phyloP scores from a whole-genome alignment of 2,888 invertebrate species.

The Molorchus minor region DNA sequence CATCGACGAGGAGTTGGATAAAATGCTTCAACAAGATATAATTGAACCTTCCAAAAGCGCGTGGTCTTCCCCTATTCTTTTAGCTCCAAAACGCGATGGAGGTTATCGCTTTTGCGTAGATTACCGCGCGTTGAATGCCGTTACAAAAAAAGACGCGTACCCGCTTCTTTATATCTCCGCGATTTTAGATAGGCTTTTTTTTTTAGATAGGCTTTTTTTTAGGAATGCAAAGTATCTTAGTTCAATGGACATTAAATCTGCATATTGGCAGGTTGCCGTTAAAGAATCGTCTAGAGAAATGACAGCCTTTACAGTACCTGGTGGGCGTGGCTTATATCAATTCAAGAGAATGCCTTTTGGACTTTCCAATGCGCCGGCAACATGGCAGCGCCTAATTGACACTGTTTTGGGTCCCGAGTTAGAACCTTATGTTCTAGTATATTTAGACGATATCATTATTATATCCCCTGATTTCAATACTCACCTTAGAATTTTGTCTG shows the following conservation, averaged over 20 bases:
- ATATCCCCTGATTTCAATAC: constrained; percentile 27
- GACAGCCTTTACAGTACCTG: constrained; percentile 19
- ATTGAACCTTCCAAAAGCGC: constrained; percentile 27
- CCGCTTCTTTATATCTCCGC: constrained; percentile 25
- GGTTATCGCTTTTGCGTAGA: constrained; percentile 24
- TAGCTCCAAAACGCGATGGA: constrained; percentile 21
- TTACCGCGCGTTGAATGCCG: constrained; percentile 17
- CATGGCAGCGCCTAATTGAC: constrained; percentile 28
- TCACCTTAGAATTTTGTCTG: constrained; percentile 28
- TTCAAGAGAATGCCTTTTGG: constrained; percentile 31
- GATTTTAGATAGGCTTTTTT: constrained; percentile 17
- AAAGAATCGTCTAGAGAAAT: constrained; percentile 15
- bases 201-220: too few relatives aligned
- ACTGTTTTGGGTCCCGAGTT: constrained; percentile 23
- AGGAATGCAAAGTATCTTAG: constrained; percentile 21
- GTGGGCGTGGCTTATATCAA: constrained; percentile 15
- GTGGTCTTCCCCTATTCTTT: constrained; percentile 24
- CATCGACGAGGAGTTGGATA: constrained; percentile 7
- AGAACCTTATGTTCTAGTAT: constrained; percentile 38
- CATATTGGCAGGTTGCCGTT: constrained; percentile 20
- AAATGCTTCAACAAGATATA: constrained; percentile 12
- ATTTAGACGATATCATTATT: constrained; percentile 37
- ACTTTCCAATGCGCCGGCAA: constrained; percentile 14
- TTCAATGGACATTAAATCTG: constrained; percentile 23
- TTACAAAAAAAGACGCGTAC: constrained; percentile 22